phyloP scores from a whole-genome alignment of 2,113 vertebrate genomes.

The Carassius gibelio region DNA sequence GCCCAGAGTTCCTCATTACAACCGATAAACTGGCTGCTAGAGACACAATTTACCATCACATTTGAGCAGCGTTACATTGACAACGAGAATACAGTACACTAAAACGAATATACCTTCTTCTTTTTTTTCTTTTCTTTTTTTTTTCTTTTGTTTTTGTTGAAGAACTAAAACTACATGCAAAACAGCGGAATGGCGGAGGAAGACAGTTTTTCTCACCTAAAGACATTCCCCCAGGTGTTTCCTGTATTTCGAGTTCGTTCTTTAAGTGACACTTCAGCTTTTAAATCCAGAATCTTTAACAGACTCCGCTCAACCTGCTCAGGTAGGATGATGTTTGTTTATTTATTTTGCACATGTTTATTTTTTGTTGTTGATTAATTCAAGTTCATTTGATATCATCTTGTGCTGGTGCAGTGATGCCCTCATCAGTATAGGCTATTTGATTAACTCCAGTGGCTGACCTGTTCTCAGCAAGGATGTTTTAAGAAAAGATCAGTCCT shows the following conservation, averaged over 20 bases:
- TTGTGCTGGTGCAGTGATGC: not conserved
- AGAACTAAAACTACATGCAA: not conserved
- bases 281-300: conserved; percentile 56
- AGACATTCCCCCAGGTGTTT: conserved; percentile 21
- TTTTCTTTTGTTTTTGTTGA: not conserved
- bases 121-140: not conserved
- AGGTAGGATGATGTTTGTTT: conserved; percentile 44
- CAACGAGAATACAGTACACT: not conserved
- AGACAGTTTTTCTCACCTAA: conserved; percentile 40
- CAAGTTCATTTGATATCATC: not conserved
- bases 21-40: not conserved
- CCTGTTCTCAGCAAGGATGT: not conserved
- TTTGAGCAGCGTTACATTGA: not conserved
- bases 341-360: not conserved
- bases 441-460: not conserved
- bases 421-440: not conserved
- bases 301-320: conserved; percentile 53
- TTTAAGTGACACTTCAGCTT: conserved; percentile 60
- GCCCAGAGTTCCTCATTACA: not conserved
- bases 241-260: conserved; percentile 53
- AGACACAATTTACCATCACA: not conserved
- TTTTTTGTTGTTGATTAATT: not conserved
- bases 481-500: not conserved
- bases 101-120: not conserved
- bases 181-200: conserved; percentile 42